Percentiles rank a stretch among this genome's conserved stretches.
phyloP scores from a whole-genome alignment of 2,797 vertebrate species.

The Nannoperca obscura region DNA sequence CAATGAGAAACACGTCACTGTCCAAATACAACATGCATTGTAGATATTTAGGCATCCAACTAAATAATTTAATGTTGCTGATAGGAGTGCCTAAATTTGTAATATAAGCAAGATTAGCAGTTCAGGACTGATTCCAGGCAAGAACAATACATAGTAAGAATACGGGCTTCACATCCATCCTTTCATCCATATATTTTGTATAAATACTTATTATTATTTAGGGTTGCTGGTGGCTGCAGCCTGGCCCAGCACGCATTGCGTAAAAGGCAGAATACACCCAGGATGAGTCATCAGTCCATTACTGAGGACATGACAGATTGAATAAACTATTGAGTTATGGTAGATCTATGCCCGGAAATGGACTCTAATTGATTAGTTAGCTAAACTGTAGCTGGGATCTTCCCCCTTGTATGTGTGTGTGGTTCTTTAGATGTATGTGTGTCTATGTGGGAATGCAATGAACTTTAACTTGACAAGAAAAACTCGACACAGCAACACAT shows the following conservation, averaged over 20 bases:
- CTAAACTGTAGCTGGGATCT: conserved; percentile 21
- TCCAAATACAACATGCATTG: conserved; percentile 1
- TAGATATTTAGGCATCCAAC: not conserved
- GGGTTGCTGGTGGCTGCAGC: not conserved
- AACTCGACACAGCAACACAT: not conserved
- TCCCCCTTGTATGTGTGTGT: not conserved
- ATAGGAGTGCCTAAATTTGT: not conserved
- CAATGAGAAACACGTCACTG: conserved; percentile 6
- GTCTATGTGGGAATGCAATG: conserved; percentile 15
- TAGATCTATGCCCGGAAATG: conserved; percentile 33
- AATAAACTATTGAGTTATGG: conserved; percentile 64
- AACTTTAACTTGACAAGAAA: conserved; percentile 21
- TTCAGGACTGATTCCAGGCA: not conserved
- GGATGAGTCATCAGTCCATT: conserved; percentile 28
- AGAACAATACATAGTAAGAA: not conserved
- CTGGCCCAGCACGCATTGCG: not conserved
- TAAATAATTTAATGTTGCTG: not conserved
- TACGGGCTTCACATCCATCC: not conserved
- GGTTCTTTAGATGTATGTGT: conserved; percentile 12
- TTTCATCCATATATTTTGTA: not conserved
- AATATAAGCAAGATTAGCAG: not conserved
- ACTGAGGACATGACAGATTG: conserved; percentile 41
- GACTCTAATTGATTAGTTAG: conserved; percentile 46
- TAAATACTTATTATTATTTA: not conserved
- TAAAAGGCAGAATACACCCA: conserved; percentile 8